Evolutionary conservation across 2,888 invertebrate genomes (phyloP), one percentile per base, ranked within the genome.

Genomic region (Drepana falcataria): DNA sequence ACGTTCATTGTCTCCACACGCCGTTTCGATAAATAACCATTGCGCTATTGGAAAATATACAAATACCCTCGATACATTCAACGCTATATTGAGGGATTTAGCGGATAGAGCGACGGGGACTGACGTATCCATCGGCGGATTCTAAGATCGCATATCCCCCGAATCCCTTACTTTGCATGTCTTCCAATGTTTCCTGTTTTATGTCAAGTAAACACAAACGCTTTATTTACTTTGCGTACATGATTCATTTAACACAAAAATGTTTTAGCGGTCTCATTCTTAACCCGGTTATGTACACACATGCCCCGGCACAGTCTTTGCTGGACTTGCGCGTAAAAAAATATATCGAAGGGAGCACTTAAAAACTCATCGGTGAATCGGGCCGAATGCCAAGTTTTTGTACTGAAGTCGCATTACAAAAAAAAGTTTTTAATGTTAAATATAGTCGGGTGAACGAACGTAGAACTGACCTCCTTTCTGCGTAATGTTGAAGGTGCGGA

Each of bases 401-500:
- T 66, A 73, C 66, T 66, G 71, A 72, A 72, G 71, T 71, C 75
- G 73, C 73, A 81, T 76, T 74, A 77, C 77, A 81, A 83, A 83
- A 77, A 79, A 75, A 77, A 69, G 66, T 75, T 77, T 78, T 77
- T 73, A 73, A 73, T 63, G 63, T 73, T 79, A 83, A 79, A 82
- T 82, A 78, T 81, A 85, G 81, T 68, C n/a, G 75, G 88, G 83
- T 88, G 82, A 88, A 89, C 77, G 87, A 75, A 80, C 88, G 73
- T 77, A 81, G 82, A 84, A 90, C 89, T 89, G 86, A 94, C 93
- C 93, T 94, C 96, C 96, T 94, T 98, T 98, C 72, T 95, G 94
- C 71, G 97, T 96, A 88, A 95, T 95, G 89, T 96, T 96, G 92
- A 99, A 99, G 67, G 97, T 97, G 73, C 98, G 93, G 73, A 98